These are phyloP conservation scores for Drosophila sordidula DNA, from an alignment of 2,888 invertebrate genomes.

Conservation along the genomic window DNA sequence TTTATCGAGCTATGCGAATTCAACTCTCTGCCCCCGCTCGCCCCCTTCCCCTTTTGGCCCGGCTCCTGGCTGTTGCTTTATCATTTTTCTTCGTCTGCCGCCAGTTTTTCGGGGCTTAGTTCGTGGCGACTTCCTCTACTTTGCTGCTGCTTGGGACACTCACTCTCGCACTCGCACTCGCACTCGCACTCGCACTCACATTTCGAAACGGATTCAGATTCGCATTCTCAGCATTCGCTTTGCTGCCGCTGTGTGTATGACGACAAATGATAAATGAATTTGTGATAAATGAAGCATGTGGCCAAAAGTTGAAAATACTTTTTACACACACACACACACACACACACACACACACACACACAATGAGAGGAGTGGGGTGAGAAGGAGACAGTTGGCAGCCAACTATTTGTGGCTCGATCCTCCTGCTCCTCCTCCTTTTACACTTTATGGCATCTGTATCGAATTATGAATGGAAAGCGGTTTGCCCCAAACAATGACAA, in stretches of 20 bases:
- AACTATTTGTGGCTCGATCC: constrained; percentile 42
- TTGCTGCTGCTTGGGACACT: constrained; percentile 21
- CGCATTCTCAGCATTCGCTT: constrained; percentile 52
- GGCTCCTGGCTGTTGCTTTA: constrained; percentile 65
- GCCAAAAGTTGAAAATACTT: constrained; percentile 79
- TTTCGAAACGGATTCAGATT: constrained; percentile 50
- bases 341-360: too few relatives aligned
- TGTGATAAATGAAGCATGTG: constrained; percentile 82
- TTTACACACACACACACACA: constrained; percentile 49
- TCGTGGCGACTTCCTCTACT: constrained; percentile 58
- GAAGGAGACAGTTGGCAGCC: constrained; percentile 17
- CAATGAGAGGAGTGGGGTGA: too few relatives aligned
- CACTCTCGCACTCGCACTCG: constrained; percentile 20
- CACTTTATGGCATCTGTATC: constrained; percentile 56
- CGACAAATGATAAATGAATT: constrained; percentile 81
- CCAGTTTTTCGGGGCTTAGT: constrained; percentile 55
- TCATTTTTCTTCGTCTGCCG: constrained; percentile 76
- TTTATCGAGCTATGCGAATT: constrained; percentile 64
- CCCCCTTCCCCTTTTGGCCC: constrained; percentile 2
- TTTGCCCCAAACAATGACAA: constrained; percentile 49
- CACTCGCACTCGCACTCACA: constrained; percentile 31
- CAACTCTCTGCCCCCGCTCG: constrained; percentile 10
- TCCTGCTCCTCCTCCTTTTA: constrained; percentile 18
- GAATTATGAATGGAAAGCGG: constrained; percentile 66
- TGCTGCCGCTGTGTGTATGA: constrained; percentile 47